A percentile compares a stretch with the other conserved stretches of the same genome.
phyloP scores from a whole-genome alignment of 2,797 vertebrate genomes.

The Chelonia mydas region DNA sequence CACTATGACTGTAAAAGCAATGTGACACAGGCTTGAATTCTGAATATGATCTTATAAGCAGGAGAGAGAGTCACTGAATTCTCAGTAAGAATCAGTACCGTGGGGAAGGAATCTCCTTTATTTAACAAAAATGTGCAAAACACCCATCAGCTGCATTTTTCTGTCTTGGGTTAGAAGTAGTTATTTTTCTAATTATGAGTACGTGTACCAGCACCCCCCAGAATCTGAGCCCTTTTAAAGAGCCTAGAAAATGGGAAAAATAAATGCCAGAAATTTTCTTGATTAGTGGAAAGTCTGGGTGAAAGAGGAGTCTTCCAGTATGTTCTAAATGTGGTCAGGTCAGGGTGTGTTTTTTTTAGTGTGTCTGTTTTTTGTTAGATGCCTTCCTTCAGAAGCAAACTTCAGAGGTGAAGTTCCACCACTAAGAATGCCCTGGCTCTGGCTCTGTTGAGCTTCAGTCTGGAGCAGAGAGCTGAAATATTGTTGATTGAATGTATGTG shows the following conservation, averaged over 20 bases:
- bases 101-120: not conserved
- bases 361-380: not conserved
- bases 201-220: not conserved
- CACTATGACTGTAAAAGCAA: not conserved
- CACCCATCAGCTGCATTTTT: not conserved
- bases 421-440: not conserved
- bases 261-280: not conserved
- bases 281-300: not conserved
- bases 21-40: constrained; percentile 9
- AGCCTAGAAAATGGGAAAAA: fast-evolving
- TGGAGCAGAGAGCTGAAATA: not conserved
- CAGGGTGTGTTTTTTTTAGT: not conserved
- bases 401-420: not conserved
- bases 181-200: not conserved
- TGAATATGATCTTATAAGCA: not conserved
- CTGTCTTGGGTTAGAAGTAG: not conserved
- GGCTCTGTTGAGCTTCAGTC: not conserved
- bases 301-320: not conserved
- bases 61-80: not conserved
- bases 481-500: not conserved
- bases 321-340: not conserved
- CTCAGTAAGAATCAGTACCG: not conserved
- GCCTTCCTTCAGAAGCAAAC: not conserved
- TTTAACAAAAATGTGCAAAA: not conserved
- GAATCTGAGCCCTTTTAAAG: not conserved